Evolutionary conservation across 2,797 vertebrate genomes (phyloP), one percentile per base, ranked within the genome.

Genomic region (Pelodytes ibericus): DNA sequence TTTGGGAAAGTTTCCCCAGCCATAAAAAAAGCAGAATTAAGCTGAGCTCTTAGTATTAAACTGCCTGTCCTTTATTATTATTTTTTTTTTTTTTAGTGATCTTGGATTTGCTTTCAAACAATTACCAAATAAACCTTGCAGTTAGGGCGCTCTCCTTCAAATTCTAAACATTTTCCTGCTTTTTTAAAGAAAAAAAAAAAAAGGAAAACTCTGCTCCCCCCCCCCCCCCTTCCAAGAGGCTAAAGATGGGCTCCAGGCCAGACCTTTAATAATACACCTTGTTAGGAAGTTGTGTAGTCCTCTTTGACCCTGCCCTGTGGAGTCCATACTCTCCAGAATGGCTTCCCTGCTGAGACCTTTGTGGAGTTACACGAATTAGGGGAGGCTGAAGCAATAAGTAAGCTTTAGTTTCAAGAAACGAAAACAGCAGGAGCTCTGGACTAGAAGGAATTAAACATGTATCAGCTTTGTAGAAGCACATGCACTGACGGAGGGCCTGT

Each of bases 361-460:
- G 79, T 81, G 84, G 82, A 82, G 68, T 80, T 83, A 58, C 72
- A 85, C 53, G 78, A 87, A 80, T 82, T 68, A 80, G 76, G 77
- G 77, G 75, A 78, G 82, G 57, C 81, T 82, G 84, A 71, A 86
- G 59, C 80, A 83, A 83, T 88, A 83, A 84, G 81, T 71, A 74
- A 88, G 82, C 82, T 80, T 83, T 61, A 62, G 79, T 65, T 80
- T 47, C 64, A 80, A 84, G 80, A 85, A 71, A 86, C 83, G 86
- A 75, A 76, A 86, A 87, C 85, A 87, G 86, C 86, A 64, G 86
- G 84, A 80, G 83, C 78, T 89, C 82, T 80, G 84, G 87, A 83
- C 85, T 88, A 86, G 81, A 85, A 87, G 86, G 89, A 87, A 89
- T 90, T 86, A 88, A 86, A 85, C 83, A 80, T 85, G 83, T 84